Percentiles rank a stretch among this genome's conserved stretches.
phyloP scores from a whole-genome alignment of 2,797 vertebrate species.

The Aplochiton taeniatus region DNA sequence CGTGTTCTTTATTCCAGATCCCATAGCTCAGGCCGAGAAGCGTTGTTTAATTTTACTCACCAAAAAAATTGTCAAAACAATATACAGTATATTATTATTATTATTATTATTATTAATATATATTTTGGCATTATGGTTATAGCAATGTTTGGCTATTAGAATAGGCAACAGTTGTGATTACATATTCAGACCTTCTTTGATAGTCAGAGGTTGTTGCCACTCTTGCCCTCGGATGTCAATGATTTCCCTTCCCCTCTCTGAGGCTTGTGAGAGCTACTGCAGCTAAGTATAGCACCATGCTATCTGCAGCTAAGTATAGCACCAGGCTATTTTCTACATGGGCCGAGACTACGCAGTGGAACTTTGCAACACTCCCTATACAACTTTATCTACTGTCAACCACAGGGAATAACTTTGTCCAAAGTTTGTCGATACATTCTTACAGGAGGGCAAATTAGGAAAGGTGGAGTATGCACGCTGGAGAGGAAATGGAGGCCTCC shows the following conservation, averaged over 20 bases:
- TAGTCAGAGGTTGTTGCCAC: neutral
- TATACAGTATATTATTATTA: no score
- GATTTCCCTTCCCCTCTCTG: neutral
- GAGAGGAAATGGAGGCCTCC: conserved; percentile 18
- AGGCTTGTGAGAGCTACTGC: neutral
- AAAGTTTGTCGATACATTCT: neutral
- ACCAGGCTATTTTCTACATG: conserved; percentile 72
- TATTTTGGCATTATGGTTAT: no score
- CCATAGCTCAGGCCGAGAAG: no score
- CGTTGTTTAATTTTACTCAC: no score
- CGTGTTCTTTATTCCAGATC: no score
- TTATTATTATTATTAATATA: no score
- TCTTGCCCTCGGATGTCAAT: neutral
- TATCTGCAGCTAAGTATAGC: conserved; percentile 74
- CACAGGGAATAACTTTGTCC: conserved; percentile 35
- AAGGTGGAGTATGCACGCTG: neutral
- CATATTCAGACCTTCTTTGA: neutral
- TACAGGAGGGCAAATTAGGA: neutral
- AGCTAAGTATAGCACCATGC: no score
- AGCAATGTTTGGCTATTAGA: no score
- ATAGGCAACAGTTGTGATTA: no score
- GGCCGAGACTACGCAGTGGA: conserved; percentile 19
- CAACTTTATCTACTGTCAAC: conserved; percentile 56
- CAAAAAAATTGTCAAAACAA: no score
- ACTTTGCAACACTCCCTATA: conserved; percentile 36